Base-by-base conservation (phyloP, 2,113 vertebrate species). In the Amazona vittata region DNA sequence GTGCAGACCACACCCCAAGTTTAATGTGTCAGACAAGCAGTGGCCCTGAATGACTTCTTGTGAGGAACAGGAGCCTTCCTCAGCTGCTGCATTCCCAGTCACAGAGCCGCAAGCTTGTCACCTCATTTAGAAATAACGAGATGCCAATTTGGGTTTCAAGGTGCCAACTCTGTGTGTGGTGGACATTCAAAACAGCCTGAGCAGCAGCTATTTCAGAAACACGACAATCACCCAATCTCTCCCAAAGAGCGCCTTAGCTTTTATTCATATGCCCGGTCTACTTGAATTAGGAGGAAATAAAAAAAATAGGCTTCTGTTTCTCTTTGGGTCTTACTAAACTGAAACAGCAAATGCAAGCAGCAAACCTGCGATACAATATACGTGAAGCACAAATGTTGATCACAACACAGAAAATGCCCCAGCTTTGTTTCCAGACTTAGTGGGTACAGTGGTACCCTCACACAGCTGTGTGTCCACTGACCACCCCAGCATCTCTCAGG, bases 401-500 rank as follows among this genome's bases (percentile, higher is more conserved):
- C 2, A 5, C 39, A 44, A 10, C 13, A 59, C 35, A 57, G 57
- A 22, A 37, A 8, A 5, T 19, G 14, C 5, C 18, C 73, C 39
- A 5, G 7, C 0, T 0, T 4, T 17, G 46, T 41, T 24, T 68
- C 44, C 24, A 25, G 33, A 43, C 15, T 18, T 4, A 4, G 7
- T 0, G 10, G n/a, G 44, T 57, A 49, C 53, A 37, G n/a, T 20
- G 22, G 19, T 57, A 47, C 16, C 16, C 19, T 91, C 47, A 65
- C 19, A 41, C 11, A 31, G 33, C 0, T 0, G 10, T 11, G 4
- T 52, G 62, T 11, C 31, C 59, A 20, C 46, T 7, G 7, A 55
- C 26, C 7, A 4, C 10, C 33, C 37, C 8, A 1, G 5, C 25
- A 10, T 39, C 50, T 52, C 33, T n/a, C 64, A 15, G 6, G 21